Conservation (phyloP, 2,113 vertebrate species). For the Spermophilus dauricus region DNA sequence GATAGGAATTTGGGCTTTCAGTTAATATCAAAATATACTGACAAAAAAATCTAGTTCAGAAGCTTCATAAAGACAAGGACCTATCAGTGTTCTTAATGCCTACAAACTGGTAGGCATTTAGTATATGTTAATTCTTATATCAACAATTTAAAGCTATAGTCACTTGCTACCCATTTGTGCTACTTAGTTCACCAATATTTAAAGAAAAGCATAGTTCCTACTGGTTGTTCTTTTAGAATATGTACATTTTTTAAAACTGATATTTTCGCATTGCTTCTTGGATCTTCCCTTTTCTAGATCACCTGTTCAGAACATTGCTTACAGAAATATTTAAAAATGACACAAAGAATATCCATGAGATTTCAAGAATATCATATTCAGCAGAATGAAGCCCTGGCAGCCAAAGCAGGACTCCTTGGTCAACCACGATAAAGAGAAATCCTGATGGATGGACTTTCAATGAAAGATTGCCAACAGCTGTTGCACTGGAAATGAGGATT, state of each 20-base stretch:
- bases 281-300: slow-evolving; percentile 87
- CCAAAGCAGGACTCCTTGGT: slow-evolving; percentile 96
- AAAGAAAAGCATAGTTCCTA: slow-evolving; percentile 27
- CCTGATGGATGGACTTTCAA: neutral
- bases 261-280: slow-evolving; percentile 66
- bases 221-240: slow-evolving; percentile 54
- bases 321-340: slow-evolving; percentile 99
- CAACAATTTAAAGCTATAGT: slow-evolving; percentile 50
- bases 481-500: slow-evolving; percentile 51
- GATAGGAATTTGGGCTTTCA: neutral
- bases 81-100: neutral
- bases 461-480: slow-evolving; percentile 57
- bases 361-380: slow-evolving; percentile 99
- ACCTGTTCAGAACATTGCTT: slow-evolving; percentile 97
- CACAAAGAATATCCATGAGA: slow-evolving; percentile 98
- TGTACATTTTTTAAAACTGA: neutral
- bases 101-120: neutral
- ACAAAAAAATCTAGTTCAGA: neutral
- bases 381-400: slow-evolving; percentile 98
- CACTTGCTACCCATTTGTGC: slow-evolving; percentile 24
- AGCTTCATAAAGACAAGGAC: neutral
- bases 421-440: slow-evolving; percentile 90
- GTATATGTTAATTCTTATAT: neutral
- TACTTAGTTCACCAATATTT: slow-evolving; percentile 39
- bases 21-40: neutral